phyloP scores from a whole-genome alignment of 2,888 invertebrate genomes.

The Tetheella fluctuosa region DNA sequence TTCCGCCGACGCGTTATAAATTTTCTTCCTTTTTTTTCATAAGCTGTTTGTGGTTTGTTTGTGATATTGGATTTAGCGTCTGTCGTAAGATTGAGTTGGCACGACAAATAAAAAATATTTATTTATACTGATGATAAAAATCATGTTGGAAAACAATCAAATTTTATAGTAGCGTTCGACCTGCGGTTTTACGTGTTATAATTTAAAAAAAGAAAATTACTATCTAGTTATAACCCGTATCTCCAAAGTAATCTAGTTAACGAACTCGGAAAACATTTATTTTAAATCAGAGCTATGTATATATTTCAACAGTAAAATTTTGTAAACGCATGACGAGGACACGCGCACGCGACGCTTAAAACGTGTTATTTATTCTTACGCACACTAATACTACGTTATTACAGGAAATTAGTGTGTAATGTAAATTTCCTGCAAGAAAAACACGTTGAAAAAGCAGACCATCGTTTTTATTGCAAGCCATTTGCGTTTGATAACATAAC shows the following conservation, averaged over 20 bases:
- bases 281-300: neutral
- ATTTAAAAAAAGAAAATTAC: too few species aligned
- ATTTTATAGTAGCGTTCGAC: too few species aligned
- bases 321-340: constrained; percentile 21
- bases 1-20: constrained; percentile 6
- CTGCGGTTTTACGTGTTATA: neutral
- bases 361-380: constrained; percentile 18
- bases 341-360: constrained; percentile 17
- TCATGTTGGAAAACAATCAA: neutral
- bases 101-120: neutral
- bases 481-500: constrained; percentile 8
- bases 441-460: constrained; percentile 16
- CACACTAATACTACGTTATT: constrained; percentile 24
- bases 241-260: too few species aligned
- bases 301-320: constrained; percentile 1
- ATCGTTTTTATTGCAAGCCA: neutral
- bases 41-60: neutral
- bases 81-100: constrained; percentile 1
- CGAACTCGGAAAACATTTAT: too few species aligned
- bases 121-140: neutral
- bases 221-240: too few species aligned
- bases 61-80: constrained; percentile 1
- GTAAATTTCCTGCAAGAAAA: constrained; percentile 28
- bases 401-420: constrained; percentile 28
- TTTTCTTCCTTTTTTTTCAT: neutral